These are phyloP conservation scores for Melieria picta DNA, from an alignment of 2,888 invertebrate species.

Conservation along the genomic window DNA sequence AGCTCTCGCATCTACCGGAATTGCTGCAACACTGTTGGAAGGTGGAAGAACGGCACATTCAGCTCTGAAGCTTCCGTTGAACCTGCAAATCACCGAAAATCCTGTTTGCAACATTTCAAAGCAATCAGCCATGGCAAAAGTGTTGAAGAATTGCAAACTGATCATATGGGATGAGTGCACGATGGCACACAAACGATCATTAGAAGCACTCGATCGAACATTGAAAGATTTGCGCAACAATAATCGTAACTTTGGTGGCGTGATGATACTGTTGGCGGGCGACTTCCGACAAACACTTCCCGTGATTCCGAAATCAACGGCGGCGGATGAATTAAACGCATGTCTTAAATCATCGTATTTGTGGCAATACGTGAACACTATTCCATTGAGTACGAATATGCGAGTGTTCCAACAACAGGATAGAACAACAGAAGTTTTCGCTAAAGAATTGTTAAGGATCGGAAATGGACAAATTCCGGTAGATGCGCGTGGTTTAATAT, in stretches of 20 bases:
- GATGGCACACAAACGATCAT: slow-evolving; percentile 32
- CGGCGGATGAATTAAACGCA: neutral
- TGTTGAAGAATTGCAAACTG: slow-evolving; percentile 15
- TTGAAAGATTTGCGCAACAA: slow-evolving; percentile 31
- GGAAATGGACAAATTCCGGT: slow-evolving; percentile 2
- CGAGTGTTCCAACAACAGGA: slow-evolving; percentile 5
- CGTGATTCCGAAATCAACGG: too few species aligned
- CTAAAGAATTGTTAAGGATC: slow-evolving; percentile 3
- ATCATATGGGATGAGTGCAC: slow-evolving; percentile 41
- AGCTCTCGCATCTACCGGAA: slow-evolving; percentile 1
- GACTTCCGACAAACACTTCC: too few species aligned
- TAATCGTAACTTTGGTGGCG: neutral
- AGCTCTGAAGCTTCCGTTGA: slow-evolving; percentile 6
- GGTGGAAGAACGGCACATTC: slow-evolving; percentile 6
- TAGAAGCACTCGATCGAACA: slow-evolving; percentile 38
- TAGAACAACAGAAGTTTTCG: slow-evolving; percentile 6
- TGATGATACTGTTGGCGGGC: neutral
- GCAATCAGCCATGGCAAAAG: slow-evolving; percentile 12
- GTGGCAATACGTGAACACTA: neutral
- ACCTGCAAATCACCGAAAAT: neutral
- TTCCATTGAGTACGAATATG: slow-evolving; percentile 4
- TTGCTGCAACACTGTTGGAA: slow-evolving; percentile 2
- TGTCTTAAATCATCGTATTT: neutral
- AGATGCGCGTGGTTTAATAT: neutral
- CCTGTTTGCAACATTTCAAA: slow-evolving; percentile 16